Evolutionary conservation across 2,113 vertebrate genomes (phyloP).

Genomic region (Leucosticte australis): DNA sequence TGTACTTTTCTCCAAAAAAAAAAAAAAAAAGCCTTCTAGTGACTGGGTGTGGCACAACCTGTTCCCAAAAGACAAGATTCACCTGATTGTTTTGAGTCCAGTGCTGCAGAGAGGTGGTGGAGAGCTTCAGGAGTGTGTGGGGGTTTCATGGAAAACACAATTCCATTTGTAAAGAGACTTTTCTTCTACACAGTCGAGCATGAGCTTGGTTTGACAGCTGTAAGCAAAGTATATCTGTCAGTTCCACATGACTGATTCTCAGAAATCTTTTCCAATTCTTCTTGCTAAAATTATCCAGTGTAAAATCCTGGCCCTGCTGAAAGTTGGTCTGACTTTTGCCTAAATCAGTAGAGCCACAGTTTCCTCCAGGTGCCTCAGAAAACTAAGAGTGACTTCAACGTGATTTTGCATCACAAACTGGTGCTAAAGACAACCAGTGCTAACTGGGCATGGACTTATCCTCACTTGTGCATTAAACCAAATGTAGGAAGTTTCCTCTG

Average conservation of each 20-base stretch:
- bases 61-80: conserved; percentile 61
- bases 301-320: background rate
- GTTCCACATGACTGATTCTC: conserved; percentile 2
- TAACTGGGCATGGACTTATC: background rate
- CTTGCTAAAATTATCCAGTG: background rate
- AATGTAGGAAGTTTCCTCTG: background rate
- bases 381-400: background rate
- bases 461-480: background rate
- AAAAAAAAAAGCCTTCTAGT: background rate
- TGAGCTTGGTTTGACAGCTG: background rate
- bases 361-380: background rate
- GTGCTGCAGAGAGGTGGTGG: background rate
- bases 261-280: background rate
- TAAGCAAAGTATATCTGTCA: conserved; percentile 26
- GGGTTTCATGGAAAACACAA: background rate
- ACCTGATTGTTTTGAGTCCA: conserved; percentile 50
- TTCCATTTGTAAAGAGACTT: background rate
- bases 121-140: background rate
- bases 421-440: background rate
- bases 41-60: conserved; percentile 70
- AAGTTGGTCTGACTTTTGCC: background rate
- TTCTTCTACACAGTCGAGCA: background rate
- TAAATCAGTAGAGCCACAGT: background rate
- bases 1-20: conserved; percentile 5
- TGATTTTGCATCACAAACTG: background rate